Evolutionary conservation across 2,797 vertebrate genomes (phyloP), one percentile per base, ranked within the genome.

Genomic region (Agapornis canus): DNA sequence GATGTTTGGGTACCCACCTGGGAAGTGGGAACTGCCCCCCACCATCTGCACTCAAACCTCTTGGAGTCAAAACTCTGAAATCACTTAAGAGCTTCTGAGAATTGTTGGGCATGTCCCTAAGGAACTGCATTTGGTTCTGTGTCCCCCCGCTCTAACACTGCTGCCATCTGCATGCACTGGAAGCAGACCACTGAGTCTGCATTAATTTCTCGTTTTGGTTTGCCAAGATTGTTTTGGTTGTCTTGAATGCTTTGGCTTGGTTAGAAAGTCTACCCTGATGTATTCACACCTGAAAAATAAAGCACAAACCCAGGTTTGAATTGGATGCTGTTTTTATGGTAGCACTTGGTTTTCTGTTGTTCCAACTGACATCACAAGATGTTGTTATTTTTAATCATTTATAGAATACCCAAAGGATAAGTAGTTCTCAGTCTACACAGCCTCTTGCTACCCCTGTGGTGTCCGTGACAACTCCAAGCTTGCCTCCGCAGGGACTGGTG

Each of bases 381-480:
- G 52, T 39, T 82, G 63, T 89, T 96, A 3, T 97, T 81, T 87
- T 97, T 93, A 20, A 48, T 93, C 27, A 26, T 97, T 96, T 97
- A 32, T 98, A 99, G 99, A 99, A 99, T 85, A 98, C 99, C 89
- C 99, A 99, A 76, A 99, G 99, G 98, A 99, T 99, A 98, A 99
- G 98, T 97, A 99, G 98, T 95, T 99, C 99, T 94, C 99, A 99
- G 97, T 98, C 99, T 93, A 97, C 98, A 56, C 99, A 99, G 96
- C 96, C 98, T 35, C 98, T 99, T 80, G 99, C 99, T 94, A 99
- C 99, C 75, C 99, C 99, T 5, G 99, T 99, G 63, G 99, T 99
- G 96, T 99, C 99, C 13, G 99, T 99, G 97, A 99, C 99, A 93
- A 99, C 99, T 93, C 99, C 99, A 25, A 99, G 99, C 94, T 97